phyloP scores from a whole-genome alignment of 2,888 invertebrate genomes.

The Pteria penguin region DNA sequence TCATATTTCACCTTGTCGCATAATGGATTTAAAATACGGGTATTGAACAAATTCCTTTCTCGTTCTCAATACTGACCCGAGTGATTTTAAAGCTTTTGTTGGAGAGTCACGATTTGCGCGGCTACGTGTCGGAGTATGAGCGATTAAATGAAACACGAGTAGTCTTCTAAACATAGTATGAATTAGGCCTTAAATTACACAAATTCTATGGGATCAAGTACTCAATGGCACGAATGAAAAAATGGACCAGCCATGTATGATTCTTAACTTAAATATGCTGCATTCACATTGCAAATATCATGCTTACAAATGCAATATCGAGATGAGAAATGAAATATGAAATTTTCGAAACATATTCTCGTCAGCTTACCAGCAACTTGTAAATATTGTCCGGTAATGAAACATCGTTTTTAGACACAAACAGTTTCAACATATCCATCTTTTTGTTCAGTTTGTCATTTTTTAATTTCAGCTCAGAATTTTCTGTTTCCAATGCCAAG shows the following conservation, averaged over 20 bases:
- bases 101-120: neutral
- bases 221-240: neutral
- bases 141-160: neutral
- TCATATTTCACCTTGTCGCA: neutral
- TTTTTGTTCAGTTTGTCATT: constrained; percentile 7
- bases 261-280: no score
- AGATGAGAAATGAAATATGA: no score
- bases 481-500: constrained; percentile 7
- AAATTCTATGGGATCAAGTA: neutral
- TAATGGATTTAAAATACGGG: neutral
- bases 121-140: neutral
- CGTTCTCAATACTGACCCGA: neutral
- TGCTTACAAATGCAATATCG: no score
- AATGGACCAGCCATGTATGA: neutral
- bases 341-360: no score
- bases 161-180: neutral
- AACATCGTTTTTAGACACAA: constrained; percentile 2
- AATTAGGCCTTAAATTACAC: neutral
- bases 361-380: constrained; percentile 19
- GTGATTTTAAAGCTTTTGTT: neutral
- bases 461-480: constrained; percentile 4
- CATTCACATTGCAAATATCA: no score
- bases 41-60: neutral
- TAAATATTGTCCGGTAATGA: constrained; percentile 16
- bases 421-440: constrained; percentile 9